A percentile compares a stretch with the other conserved stretches of the same genome.
phyloP scores from a whole-genome alignment of 2,797 vertebrate species.

The Sebastolobus alascanus region DNA sequence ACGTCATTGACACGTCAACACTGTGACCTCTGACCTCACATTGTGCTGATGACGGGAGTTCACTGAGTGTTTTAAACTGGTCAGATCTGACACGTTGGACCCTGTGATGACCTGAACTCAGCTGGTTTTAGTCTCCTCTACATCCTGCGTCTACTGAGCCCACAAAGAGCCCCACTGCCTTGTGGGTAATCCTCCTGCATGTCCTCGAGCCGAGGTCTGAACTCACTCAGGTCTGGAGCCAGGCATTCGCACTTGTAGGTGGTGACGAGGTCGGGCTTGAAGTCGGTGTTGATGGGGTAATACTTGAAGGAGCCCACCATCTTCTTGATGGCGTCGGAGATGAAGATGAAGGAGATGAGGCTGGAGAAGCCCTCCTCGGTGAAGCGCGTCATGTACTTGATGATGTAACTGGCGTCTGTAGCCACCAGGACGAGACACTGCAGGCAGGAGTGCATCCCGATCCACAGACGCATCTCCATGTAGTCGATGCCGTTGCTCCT shows the following conservation, averaged over 20 bases:
- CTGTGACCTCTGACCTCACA: too few species aligned
- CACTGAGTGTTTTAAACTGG: too few species aligned
- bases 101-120: too few species aligned
- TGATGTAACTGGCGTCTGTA: constrained; percentile 96
- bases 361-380: constrained; percentile 99
- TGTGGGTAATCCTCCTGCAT: background rate
- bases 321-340: constrained; percentile 98
- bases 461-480: constrained; percentile 99
- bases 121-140: constrained; percentile 5
- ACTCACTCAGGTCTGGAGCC: constrained; percentile 94
- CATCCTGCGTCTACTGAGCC: background rate
- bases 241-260: constrained; percentile 95
- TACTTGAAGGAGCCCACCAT: constrained; percentile 95
- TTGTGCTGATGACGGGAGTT: too few species aligned
- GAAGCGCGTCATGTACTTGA: constrained; percentile 98
- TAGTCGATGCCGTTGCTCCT: constrained; percentile 95
- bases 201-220: constrained; percentile 62
- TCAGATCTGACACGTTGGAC: too few species aligned
- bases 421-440: constrained; percentile 96
- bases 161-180: background rate
- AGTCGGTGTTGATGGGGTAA: constrained; percentile 95
- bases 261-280: constrained; percentile 94
- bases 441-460: constrained; percentile 95
- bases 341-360: constrained; percentile 99
- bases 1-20: too few species aligned